Percentiles rank a stretch among this genome's conserved stretches.
These are phyloP conservation scores for Sorex maritimensis DNA, from an alignment of 2,797 vertebrate genomes.

Conservation along the genomic window DNA sequence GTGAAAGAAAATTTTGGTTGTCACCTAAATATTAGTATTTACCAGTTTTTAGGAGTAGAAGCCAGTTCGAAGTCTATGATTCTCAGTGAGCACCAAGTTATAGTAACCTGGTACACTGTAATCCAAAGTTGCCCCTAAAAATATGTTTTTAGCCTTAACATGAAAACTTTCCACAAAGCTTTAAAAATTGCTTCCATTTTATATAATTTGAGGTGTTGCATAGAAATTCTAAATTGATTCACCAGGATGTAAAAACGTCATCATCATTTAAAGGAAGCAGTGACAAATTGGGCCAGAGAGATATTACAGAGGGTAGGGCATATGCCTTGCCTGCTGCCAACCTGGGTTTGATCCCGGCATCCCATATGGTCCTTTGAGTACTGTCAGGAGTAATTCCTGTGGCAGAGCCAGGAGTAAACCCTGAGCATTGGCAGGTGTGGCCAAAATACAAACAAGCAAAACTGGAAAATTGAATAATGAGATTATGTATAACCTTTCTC, in stretches of 20 bases:
- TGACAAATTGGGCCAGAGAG: no score
- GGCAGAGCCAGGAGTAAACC: no score
- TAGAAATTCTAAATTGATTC: conserved; percentile 73
- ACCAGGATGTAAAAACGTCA: conserved; percentile 71
- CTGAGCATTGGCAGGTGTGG: no score
- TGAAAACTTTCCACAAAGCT: conserved; percentile 70
- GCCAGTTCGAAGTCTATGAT: conserved; percentile 66
- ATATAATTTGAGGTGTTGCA: conserved; percentile 81
- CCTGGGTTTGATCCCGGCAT: no score
- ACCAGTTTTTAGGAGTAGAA: conserved; percentile 19
- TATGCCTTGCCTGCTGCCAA: no score
- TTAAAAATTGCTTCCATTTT: conserved; percentile 71
- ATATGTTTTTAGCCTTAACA: conserved; percentile 66
- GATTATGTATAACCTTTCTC: conserved; percentile 78
- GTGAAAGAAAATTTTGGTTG: neutral
- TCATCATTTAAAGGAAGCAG: conserved; percentile 38
- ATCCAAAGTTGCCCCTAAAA: conserved; percentile 58
- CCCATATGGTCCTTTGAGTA: no score
- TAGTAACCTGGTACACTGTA: conserved; percentile 55
- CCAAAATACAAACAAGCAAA: no score
- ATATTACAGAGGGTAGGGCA: no score
- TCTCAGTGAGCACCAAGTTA: conserved; percentile 66
- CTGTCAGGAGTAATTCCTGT: no score
- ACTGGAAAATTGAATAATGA: conserved; percentile 63
- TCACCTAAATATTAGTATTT: conserved; percentile 33